Evolutionary conservation across 2,113 vertebrate species (phyloP).

Genomic region (Brevimyrus niger): DNA sequence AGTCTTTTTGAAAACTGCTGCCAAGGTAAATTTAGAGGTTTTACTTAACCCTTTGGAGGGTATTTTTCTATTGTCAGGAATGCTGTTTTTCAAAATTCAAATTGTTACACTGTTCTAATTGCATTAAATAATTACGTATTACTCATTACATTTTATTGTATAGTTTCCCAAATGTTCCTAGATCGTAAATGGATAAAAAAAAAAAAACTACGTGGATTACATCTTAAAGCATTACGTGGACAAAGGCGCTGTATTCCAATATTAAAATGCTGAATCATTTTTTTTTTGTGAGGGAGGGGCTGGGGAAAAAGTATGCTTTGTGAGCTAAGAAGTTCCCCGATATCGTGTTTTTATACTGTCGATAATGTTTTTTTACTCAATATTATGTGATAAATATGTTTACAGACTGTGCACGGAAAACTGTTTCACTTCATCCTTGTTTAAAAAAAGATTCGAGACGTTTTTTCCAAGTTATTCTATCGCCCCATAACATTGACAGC

Average conservation of each 20-base stretch:
- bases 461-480: neutral
- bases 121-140: neutral
- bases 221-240: neutral
- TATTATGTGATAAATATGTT: neutral
- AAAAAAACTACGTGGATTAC: neutral
- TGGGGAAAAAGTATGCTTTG: neutral
- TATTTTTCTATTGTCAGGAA: neutral
- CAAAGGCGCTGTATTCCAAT: neutral
- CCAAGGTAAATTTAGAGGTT: neutral
- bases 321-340: neutral
- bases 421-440: neutral
- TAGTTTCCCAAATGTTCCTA: neutral
- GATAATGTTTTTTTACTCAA: neutral
- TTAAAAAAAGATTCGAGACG: neutral
- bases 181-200: neutral
- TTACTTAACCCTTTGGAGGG: neutral
- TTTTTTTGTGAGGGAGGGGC: neutral
- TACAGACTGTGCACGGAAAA: neutral
- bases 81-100: slow-evolving; percentile 14
- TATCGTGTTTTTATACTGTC: slow-evolving; percentile 8
- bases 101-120: slow-evolving; percentile 5
- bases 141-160: neutral
- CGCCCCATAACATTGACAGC: neutral
- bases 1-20: neutral
- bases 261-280: neutral